These are phyloP conservation scores for Notarius quadriscutis DNA, from an alignment of 2,113 vertebrate species.

Conservation along the genomic window DNA sequence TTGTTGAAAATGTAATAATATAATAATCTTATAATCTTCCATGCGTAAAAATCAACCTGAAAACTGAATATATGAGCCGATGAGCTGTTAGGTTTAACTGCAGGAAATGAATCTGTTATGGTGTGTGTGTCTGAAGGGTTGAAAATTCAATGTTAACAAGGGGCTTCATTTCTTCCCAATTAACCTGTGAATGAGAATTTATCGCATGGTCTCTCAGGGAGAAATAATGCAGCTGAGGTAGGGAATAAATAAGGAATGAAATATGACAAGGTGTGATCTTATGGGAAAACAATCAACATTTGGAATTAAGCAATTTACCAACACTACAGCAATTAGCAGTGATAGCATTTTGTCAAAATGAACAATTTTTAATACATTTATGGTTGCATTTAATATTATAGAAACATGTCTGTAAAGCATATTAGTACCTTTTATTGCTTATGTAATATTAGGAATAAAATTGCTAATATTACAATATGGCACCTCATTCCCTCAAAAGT, in stretches of 20 bases:
- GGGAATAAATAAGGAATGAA: background rate
- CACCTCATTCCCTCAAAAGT: no score
- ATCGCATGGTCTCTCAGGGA: background rate
- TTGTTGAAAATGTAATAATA: background rate
- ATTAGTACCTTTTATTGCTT: no score
- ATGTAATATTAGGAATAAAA: no score
- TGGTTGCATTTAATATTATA: background rate
- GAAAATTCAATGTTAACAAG: background rate
- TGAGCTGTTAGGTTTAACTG: background rate
- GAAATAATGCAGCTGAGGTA: background rate
- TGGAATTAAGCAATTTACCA: no score
- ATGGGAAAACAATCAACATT: background rate
- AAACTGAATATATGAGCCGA: background rate
- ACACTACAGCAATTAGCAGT: no score
- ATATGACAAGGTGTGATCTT: background rate
- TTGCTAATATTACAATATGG: no score
- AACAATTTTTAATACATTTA: background rate
- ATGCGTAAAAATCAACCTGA: background rate
- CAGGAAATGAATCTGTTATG: background rate
- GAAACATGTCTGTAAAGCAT: no score
- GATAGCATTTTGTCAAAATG: background rate
- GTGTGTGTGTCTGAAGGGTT: background rate
- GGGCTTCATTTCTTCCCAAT: background rate
- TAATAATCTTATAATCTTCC: background rate
- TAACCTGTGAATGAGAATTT: background rate